Evolutionary conservation across 2,797 vertebrate genomes (phyloP).

Genomic region (Pyrocephalus nanus): DNA sequence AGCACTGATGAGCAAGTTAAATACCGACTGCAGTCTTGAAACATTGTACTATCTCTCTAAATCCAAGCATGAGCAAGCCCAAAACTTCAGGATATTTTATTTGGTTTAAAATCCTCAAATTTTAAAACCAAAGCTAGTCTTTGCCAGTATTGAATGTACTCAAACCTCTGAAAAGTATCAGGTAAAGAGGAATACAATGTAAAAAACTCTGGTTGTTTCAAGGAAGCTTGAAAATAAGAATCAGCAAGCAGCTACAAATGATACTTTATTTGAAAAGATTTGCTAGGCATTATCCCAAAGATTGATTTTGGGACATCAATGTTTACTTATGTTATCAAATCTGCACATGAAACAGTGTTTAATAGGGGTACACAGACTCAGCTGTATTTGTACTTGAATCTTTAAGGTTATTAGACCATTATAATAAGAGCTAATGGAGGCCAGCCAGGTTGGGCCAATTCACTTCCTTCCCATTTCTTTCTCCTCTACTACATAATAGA

Average conservation of each 20-base stretch:
- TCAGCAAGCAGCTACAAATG: not conserved
- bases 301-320: not conserved
- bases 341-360: not conserved
- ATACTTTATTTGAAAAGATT: not conserved
- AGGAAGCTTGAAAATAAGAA: not conserved
- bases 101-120: not conserved
- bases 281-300: not conserved
- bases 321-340: not conserved
- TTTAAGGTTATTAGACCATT: not conserved
- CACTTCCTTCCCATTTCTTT: conserved; percentile 10
- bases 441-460: not conserved
- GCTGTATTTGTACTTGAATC: not conserved
- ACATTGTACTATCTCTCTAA: not conserved
- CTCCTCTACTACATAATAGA: conserved; percentile 11
- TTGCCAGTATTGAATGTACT: not conserved
- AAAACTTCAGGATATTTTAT: not conserved
- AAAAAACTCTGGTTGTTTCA: not conserved
- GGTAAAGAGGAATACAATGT: not conserved
- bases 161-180: not conserved
- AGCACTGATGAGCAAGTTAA: not conserved
- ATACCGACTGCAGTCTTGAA: not conserved
- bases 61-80: not conserved
- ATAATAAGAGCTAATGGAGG: not conserved
- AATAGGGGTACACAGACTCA: not conserved
- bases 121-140: conserved; percentile 7